Conservation (phyloP, 2,113 vertebrate species). For the Protobothrops mucrosquamatus region DNA sequence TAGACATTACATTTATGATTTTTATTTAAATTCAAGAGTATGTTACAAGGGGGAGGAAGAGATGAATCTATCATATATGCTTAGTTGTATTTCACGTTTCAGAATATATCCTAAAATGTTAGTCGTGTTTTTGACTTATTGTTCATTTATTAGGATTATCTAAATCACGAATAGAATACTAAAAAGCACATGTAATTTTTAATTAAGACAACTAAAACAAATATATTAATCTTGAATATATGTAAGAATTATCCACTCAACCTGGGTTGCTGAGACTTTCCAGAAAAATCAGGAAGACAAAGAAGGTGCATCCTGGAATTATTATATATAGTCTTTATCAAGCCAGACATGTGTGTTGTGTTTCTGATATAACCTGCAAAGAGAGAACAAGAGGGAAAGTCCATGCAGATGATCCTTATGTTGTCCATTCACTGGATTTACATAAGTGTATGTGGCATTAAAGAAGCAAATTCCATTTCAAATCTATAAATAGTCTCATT, state of each 20-base stretch:
- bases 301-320: not conserved
- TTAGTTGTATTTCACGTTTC: not conserved
- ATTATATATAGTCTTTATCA: not conserved
- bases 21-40: not conserved
- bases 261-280: not conserved
- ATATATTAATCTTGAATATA: not conserved
- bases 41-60: not conserved
- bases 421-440: not conserved
- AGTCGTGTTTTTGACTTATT: not conserved
- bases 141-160: not conserved
- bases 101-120: not conserved
- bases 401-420: not conserved
- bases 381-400: not conserved
- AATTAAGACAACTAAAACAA: not conserved
- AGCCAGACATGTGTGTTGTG: not conserved
- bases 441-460: not conserved
- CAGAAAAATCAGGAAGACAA: not conserved
- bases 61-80: not conserved
- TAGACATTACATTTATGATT: not conserved
- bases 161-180: not conserved
- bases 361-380: not conserved
- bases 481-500: not conserved
- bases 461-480: not conserved
- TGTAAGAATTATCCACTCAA: not conserved
- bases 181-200: not conserved